Percentiles rank a stretch among this genome's conserved stretches.
phyloP scores from a whole-genome alignment of 1,140 invertebrate genomes.

The Steinernema khuongi region DNA sequence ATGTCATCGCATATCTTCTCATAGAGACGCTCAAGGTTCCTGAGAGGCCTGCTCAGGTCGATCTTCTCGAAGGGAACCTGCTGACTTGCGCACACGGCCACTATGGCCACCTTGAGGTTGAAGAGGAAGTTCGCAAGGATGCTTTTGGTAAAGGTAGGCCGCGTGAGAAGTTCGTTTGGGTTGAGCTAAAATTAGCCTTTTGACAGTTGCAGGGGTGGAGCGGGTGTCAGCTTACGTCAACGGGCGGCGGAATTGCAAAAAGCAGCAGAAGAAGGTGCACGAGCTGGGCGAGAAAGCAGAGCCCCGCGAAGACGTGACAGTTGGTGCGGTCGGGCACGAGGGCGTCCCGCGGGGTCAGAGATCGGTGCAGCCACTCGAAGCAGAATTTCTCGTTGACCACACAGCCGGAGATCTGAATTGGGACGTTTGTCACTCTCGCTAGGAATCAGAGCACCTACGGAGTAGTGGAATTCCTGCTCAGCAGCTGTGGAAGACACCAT shows the following conservation, averaged over 20 bases:
- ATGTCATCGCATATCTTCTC: neutral
- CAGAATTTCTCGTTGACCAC: neutral
- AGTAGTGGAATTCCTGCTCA: neutral
- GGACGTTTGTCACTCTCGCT: neutral
- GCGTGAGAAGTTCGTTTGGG: neutral
- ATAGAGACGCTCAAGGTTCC: neutral
- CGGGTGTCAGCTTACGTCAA: neutral
- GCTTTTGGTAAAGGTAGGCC: neutral
- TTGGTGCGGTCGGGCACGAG: neutral
- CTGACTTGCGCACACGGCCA: neutral
- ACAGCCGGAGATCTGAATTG: neutral
- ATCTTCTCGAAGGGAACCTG: neutral
- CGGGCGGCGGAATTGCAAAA: neutral
- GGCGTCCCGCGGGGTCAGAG: neutral
- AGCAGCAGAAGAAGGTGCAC: neutral
- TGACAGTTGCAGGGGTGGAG: neutral
- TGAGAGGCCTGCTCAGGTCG: neutral
- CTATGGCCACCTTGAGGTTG: neutral
- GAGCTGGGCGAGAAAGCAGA: neutral
- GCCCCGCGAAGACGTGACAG: neutral
- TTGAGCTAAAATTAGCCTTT: neutral
- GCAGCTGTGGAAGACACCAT: neutral
- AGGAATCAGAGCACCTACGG: neutral
- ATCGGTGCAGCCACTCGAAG: constrained; percentile 2
- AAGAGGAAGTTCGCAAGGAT: neutral